phyloP scores from a whole-genome alignment of 1,140 invertebrate genomes.

The Drosophila orena region DNA sequence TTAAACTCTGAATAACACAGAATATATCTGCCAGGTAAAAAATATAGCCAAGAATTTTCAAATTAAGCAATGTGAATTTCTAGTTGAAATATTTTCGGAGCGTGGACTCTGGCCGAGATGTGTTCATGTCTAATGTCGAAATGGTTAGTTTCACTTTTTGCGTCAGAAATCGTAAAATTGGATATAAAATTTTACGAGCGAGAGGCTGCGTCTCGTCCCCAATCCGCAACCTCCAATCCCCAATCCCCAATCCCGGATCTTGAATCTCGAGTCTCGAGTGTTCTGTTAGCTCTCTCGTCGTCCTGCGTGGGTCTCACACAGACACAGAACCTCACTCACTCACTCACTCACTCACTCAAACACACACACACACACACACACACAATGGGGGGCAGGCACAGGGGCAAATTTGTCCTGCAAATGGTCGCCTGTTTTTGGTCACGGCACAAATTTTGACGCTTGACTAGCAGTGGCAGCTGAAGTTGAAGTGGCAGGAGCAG shows the following conservation, averaged over 20 bases:
- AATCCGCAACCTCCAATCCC: constrained; percentile 27
- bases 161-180: constrained; percentile 83
- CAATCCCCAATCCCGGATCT: constrained; percentile 15
- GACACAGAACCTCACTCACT: background rate
- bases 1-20: too few relatives aligned
- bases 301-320: constrained; percentile 26
- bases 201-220: constrained; percentile 65
- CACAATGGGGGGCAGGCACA: background rate
- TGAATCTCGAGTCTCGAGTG: constrained; percentile 34
- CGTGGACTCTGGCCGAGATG: constrained; percentile 59
- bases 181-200: constrained; percentile 84
- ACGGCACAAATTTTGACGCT: constrained; percentile 81
- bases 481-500: constrained; percentile 12
- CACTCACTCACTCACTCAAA: constrained; percentile 1
- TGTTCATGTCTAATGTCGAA: constrained; percentile 83
- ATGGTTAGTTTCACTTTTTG: constrained; percentile 84
- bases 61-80: background rate
- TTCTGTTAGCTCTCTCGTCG: constrained; percentile 63
- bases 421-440: constrained; percentile 73
- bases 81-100: constrained; percentile 6
- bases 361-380: constrained; percentile 5
- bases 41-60: background rate
- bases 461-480: constrained; percentile 75
- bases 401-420: constrained; percentile 62
- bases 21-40: too few relatives aligned